A percentile compares a stretch with the other conserved stretches of the same genome.
Conservation (phyloP, 2,888 invertebrate genomes). For the Spodoptera picta region DNA sequence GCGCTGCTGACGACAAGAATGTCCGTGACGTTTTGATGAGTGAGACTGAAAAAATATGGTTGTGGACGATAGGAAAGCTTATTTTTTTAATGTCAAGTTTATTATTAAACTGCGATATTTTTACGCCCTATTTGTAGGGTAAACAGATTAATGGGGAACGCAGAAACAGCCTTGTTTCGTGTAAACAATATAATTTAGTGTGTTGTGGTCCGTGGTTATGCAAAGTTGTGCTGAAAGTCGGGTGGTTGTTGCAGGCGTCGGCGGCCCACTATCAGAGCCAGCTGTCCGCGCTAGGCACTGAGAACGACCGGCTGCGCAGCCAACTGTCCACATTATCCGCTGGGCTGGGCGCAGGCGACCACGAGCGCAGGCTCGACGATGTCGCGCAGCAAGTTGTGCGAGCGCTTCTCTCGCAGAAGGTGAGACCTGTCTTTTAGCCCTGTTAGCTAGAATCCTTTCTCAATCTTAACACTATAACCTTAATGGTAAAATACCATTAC, state of each 20-base stretch:
- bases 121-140: constrained; percentile 26
- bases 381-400: constrained; percentile 95
- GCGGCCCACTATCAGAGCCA: constrained; percentile 92
- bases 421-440: constrained; percentile 64
- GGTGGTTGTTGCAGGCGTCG: constrained; percentile 88
- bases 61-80: constrained; percentile 46
- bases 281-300: constrained; percentile 90
- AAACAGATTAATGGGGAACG: constrained; percentile 35
- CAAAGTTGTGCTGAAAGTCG: constrained; percentile 12
- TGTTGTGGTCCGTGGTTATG: too few relatives aligned
- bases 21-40: constrained; percentile 66
- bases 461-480: too few relatives aligned
- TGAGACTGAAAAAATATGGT: constrained; percentile 62
- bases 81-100: constrained; percentile 42
- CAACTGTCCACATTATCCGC: constrained; percentile 84
- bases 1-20: constrained; percentile 64
- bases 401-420: constrained; percentile 95
- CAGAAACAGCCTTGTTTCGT: constrained; percentile 3
- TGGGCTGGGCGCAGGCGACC: constrained; percentile 89
- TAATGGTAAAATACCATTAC: too few relatives aligned
- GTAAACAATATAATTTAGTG: constrained; percentile 11
- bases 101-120: constrained; percentile 43
- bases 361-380: constrained; percentile 94
- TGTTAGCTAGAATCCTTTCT: too few relatives aligned
- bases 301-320: constrained; percentile 91